Base-by-base conservation (phyloP, 2,797 vertebrate species). In the Harpagifer antarcticus region DNA sequence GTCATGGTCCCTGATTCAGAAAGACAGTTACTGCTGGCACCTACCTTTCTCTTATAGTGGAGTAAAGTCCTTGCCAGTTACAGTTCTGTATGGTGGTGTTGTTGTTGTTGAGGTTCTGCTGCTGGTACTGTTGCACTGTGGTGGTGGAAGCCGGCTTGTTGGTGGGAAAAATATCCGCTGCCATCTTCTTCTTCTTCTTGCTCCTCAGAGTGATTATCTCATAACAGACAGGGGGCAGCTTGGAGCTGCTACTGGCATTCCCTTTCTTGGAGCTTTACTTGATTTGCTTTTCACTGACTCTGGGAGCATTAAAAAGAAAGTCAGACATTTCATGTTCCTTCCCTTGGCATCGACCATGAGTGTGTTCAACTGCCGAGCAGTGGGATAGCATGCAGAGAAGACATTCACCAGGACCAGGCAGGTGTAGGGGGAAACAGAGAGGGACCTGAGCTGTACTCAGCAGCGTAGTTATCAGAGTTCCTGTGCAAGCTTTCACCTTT, bases 321-420 rank as follows among this genome's bases (percentile, higher is more conserved):
- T 99, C 93, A 99, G 96, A 97, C 98, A 99, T 98, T 98, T 99
- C 98, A 99, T 99, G 97, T 98, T 99, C 96, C 97, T 96, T 94
- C 96, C 97, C 93, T 98, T 98, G 94, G 97, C 97, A 98, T 99
- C 98, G 95, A 99, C 98, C 98, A 99, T 99, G 97, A 98, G 98
- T 97, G 91, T 96, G 92, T 94, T 94, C 86, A 94, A 95, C 95
- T 95, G 96, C 95, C 75, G 93, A 91, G 93, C 93, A 96, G 96
- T 94, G 90, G 86, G 93, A 94, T 90, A 72, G 81, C 90, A 83
- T 76, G 78, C 92, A 94, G 91, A 91, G 65, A 94, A 92, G 85
- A 92, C 94, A 95, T 94, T 82, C 86, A 92, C 89, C 86, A 67
- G 83, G 62, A 86, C 69, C 54, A 57, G 80, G 77, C 75, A 84